Conservation (phyloP, 1,140 invertebrate genomes). For the Calliopsis andreniformis region DNA sequence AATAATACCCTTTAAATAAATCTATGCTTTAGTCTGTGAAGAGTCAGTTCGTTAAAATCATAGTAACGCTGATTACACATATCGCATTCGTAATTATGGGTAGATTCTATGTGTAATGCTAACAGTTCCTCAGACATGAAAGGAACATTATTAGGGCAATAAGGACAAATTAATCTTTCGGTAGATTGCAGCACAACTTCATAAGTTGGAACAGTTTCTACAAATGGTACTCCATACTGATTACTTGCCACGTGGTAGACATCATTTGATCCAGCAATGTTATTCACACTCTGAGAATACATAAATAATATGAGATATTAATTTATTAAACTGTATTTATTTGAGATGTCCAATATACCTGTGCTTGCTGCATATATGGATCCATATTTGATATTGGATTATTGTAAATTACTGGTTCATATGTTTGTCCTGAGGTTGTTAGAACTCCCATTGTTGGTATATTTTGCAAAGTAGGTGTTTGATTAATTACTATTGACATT, state of each 20-base stretch:
- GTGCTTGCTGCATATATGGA: background rate
- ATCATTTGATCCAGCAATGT: background rate
- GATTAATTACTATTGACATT: conserved; percentile 30
- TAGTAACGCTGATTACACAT: conserved; percentile 23
- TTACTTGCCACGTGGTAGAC: background rate
- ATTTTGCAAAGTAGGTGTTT: background rate
- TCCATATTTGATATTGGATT: background rate
- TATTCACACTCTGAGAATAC: conserved; percentile 3
- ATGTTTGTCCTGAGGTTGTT: conserved; percentile 7
- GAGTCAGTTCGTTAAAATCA: background rate
- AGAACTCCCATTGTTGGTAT: background rate
- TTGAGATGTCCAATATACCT: conserved; percentile 2
- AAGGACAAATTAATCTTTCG: background rate
- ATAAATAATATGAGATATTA: background rate
- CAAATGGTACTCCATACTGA: background rate
- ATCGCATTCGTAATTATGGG: conserved; percentile 31
- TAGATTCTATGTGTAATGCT: background rate
- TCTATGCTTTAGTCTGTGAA: conserved; percentile 11
- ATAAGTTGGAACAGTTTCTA: background rate
- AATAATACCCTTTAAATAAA: background rate
- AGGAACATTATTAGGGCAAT: background rate
- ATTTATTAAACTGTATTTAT: background rate
- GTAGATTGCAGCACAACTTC: background rate
- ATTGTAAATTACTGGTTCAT: background rate
- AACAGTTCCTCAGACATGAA: background rate